Base-by-base conservation (phyloP, 2,113 vertebrate species). In the Chloropsis hardwickii region DNA sequence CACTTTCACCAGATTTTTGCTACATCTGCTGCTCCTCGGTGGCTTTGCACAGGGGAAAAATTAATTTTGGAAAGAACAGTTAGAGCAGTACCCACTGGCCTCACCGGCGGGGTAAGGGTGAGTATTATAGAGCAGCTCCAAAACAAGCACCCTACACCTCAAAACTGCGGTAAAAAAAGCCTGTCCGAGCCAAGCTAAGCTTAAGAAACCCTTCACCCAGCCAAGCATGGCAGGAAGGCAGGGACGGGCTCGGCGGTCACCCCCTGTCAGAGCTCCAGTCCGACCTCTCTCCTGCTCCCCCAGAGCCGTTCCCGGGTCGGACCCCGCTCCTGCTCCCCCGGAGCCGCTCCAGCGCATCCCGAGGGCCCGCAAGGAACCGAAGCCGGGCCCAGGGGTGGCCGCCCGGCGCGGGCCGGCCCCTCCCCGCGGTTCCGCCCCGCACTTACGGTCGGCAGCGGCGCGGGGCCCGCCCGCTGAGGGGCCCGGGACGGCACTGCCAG, bases 81-180 rank as follows among this genome's bases (percentile, higher is more conserved):
- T 0, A 10, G 21, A 12, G 42, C 5, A 17, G 51, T 1, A 6
- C n/a, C 11, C 39, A 6, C 11, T 0, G 23, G 6, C 22, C 11
- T 35, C 12, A 2, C 42, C 5, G 9, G 27, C 0, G 2, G 3
- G 10, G 6, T 1, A 35, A 25, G 9, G 28, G 13, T 5, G 17
- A 19, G 10, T 17, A 35, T 39, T 24, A 40, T 10, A 35, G 14
- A 28, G 5, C 25, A 29, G 8, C 28, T 25, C 39, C 76, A 5
- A n/a, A 47, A 27, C 12, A 17, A 31, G 18, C 56, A 8, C 14
- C 29, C 18, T 5, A 24, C 7, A n/a, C 7, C 28, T 35, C 70
- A 14, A 6, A n/a, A 12, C 5, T 3, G 17, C 13, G 2, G 2
- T 2, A 4, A 7, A 29, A 28, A 15, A 14, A 37, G 37, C 12